Conservation (phyloP, 2,113 vertebrate genomes). For the Sorex araneus region DNA sequence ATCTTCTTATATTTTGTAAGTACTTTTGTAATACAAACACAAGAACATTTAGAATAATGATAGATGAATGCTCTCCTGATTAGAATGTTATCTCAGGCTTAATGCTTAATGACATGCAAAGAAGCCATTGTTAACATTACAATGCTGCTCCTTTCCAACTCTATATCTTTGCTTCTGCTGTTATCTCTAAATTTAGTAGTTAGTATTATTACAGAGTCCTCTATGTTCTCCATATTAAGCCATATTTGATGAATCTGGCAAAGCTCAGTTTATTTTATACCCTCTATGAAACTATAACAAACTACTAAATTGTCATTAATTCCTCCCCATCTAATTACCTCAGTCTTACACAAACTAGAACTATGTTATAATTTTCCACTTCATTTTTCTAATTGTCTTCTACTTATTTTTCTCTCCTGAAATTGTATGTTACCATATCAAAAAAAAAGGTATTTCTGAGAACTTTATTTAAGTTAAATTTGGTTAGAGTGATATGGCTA, state of each 20-base stretch:
- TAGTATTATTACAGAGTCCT: not conserved
- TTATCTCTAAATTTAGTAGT: conserved; percentile 46
- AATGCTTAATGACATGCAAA: not conserved
- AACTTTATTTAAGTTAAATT: conserved; percentile 41
- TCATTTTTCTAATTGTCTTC: conserved; percentile 31
- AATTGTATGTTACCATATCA: conserved; percentile 15
- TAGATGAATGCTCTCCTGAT: not conserved
- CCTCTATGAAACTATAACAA: conserved; percentile 69
- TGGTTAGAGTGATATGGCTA: not conserved
- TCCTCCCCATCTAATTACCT: conserved; percentile 49
- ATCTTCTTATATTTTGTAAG: not conserved
- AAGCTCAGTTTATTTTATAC: conserved; percentile 70
- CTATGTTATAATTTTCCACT: conserved; percentile 48
- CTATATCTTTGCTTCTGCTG: conserved; percentile 45
- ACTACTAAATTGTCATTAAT: conserved; percentile 58
- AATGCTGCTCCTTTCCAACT: not conserved
- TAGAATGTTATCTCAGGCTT: conserved; percentile 10
- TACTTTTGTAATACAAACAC: not conserved
- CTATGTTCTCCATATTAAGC: conserved; percentile 4
- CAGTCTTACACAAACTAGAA: conserved; percentile 37
- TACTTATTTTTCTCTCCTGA: not conserved
- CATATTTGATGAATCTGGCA: conserved; percentile 58
- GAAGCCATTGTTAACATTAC: conserved; percentile 34
- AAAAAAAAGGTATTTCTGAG: not conserved
- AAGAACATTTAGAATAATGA: conserved; percentile 31